Evolutionary conservation across 1,140 invertebrate species (phyloP), one percentile per base, ranked within the genome.

Genomic region (Danaus melanippus): DNA sequence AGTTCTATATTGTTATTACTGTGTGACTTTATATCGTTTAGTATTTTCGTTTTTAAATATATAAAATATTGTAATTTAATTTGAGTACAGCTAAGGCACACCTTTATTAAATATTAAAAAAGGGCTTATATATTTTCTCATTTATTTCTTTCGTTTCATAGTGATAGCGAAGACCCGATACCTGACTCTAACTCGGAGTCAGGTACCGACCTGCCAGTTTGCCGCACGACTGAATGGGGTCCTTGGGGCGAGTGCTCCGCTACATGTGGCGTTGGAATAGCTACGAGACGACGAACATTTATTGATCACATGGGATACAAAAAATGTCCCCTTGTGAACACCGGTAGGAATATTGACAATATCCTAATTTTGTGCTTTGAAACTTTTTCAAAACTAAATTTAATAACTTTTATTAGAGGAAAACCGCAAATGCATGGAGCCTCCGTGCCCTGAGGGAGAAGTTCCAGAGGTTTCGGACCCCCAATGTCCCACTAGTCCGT

Each of bases 161-260:
- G 21, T 32, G 21, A 32, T 7, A 8, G 21, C 6, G 21, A 32
- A 32, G 21, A 32, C 21, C 21, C 21, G 21, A 32, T 32, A 32
- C 21, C 21, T 5, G 21, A 32, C 21, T 32, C 21, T 32, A 32
- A 32, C 21, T 32, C 21, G 21, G 21, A 32, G 21, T 32, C 21
- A 3, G 21, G 21, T 32, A 32, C 21, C 21, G 21, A 32, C 21
- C 7, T 32, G 2, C 21, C 21, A 32, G 21, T 92, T n/a, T 97
- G 96, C 75, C 85, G 87, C 41, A 93, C 92, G 0, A 90, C 91
- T 1, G 88, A 90, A 10, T 97, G 95, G 95, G 89, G 90, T 12
- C 77, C 88, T 0, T 97, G 94, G 95, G 93, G 93, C 7, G 90
- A 93, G 58, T 97, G 96, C 79, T 95, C 94, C 0, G 91, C 90